Percentiles rank a stretch among this genome's conserved stretches.
These are phyloP conservation scores for Euborellia annulipes DNA, from an alignment of 1,140 invertebrate species.

Conservation along the genomic window DNA sequence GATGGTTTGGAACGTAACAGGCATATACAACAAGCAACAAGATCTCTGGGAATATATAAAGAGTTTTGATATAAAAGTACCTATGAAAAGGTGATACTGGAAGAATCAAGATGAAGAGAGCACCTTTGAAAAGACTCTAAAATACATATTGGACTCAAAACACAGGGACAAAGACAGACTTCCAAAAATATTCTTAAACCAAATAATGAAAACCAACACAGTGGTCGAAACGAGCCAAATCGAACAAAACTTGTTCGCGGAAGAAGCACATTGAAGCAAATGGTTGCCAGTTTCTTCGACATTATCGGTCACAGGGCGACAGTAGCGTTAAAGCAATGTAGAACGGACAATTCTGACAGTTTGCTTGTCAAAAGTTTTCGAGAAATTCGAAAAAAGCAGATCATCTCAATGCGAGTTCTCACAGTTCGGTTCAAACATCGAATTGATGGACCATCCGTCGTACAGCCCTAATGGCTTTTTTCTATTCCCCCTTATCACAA, in stretches of 20 bases:
- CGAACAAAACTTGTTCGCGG: conserved; percentile 1
- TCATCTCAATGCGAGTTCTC: not conserved
- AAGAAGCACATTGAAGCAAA: not conserved
- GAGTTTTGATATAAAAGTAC: too few species aligned
- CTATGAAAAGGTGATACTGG: too few species aligned
- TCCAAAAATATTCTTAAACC: not conserved
- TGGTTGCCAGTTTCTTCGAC: too few species aligned
- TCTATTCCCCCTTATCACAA: conserved; percentile 8
- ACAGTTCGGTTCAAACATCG: not conserved
- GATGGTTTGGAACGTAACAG: too few species aligned
- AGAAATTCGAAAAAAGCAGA: not conserved
- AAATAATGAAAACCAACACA: not conserved
- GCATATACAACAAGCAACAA: too few species aligned
- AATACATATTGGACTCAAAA: not conserved
- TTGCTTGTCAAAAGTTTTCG: not conserved
- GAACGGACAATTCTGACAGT: too few species aligned
- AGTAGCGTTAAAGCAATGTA: too few species aligned
- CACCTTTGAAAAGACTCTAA: too few species aligned
- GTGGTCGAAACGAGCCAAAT: not conserved
- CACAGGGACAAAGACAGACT: not conserved
- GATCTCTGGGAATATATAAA: too few species aligned
- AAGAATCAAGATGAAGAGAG: too few species aligned
- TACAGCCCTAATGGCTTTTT: conserved; percentile 9
- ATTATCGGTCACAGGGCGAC: too few species aligned
- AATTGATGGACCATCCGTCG: conserved; percentile 5